Evolutionary conservation across 2,888 invertebrate species (phyloP), one percentile per base, ranked within the genome.

Genomic region (Lochmaea crataegi): DNA sequence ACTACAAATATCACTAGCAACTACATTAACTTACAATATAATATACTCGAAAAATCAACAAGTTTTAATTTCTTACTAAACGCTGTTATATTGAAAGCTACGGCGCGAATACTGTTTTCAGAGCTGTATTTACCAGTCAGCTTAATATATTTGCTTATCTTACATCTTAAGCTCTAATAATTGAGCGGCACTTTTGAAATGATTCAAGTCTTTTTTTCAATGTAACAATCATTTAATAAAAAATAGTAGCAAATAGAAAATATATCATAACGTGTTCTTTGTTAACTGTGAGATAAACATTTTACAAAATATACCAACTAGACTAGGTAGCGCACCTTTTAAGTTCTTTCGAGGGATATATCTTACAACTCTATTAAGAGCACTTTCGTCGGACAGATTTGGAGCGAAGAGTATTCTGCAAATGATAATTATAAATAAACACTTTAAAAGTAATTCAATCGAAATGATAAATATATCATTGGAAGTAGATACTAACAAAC

Each of bases 381-480:
- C 86, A 86, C 86, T 86, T 85, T 82, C 79, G 81, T 81, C 83
- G 85, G 85, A 85, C 85, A 85, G 84, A 84, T 81, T 82, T 38
- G 22, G 60, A 60, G 76, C 76, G 77, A 65, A 67, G 48, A 38
- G 14, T 60, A 38, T 60, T 38, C 5, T 32, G 16, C 14, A n/a
- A n/a, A 75, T 71, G 51, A 61, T 65, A 56, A 68, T 71, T 11
- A 57, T 26, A 51, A 51, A 51, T 6, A 48, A 48, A 48, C 48
- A 48, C 53, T n/a, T 53, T 53, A 53, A 18, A 53, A n/a, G 9
- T 12, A 42, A 12, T 42, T 12, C 2, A 42, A 4, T 11, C 42
- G 42, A 42, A 12, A 12, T 42, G 42, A 9, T 2, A 42, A 42
- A 42, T 42, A 42, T 11, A 11, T 42, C 10, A 42, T 42, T 42